Conservation (phyloP, 2,888 invertebrate species). For the Eilema depressum region DNA sequence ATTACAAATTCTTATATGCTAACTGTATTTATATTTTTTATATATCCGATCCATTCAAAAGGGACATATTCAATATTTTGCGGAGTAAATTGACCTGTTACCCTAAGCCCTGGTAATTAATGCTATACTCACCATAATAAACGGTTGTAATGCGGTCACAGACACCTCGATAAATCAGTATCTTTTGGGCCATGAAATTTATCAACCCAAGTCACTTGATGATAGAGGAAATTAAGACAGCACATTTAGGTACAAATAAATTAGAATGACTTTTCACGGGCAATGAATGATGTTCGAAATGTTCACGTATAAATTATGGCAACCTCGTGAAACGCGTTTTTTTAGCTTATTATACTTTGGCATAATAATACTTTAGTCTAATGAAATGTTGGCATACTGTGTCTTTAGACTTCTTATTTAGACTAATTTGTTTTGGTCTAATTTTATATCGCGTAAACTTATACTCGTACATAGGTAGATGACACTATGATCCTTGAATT, state of each 20-base stretch:
- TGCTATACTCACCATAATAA: constrained; percentile 25
- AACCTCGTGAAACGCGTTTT: not conserved
- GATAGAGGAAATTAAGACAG: constrained; percentile 22
- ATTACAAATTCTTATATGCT: not conserved
- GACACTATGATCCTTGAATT: no score
- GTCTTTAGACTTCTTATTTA: no score
- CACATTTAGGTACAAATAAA: constrained; percentile 23
- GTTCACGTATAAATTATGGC: not conserved
- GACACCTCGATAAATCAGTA: constrained; percentile 36
- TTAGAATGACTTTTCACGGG: constrained; percentile 16
- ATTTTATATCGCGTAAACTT: no score
- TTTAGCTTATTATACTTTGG: no score
- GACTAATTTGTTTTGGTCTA: no score
- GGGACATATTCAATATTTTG: constrained; percentile 8
- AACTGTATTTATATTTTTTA: not conserved
- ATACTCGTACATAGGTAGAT: no score
- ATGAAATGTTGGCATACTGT: no score
- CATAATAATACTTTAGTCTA: no score
- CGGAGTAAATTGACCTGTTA: constrained; percentile 21
- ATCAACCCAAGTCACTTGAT: constrained; percentile 24
- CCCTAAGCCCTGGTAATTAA: constrained; percentile 20
- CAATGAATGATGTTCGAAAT: not conserved
- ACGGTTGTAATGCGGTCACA: constrained; percentile 25
- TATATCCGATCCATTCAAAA: not conserved
- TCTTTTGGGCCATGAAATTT: constrained; percentile 23